phyloP scores from a whole-genome alignment of 2,888 invertebrate species.

The Calephelis perditalis region DNA sequence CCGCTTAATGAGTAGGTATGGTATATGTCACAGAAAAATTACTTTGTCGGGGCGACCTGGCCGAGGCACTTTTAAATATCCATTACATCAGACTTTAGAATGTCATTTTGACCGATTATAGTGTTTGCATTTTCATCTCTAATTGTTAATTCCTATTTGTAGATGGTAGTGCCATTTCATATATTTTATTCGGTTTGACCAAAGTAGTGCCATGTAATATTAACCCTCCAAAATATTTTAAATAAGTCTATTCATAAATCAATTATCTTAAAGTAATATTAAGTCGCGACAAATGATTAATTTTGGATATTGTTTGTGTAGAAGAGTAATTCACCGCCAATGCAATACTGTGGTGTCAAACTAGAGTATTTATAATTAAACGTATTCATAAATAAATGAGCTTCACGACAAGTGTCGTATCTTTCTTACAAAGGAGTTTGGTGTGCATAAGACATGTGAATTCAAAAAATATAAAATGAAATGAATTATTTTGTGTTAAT shows the following conservation, averaged over 20 bases:
- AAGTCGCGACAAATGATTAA: conserved; percentile 14
- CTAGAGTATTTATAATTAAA: conserved; percentile 42
- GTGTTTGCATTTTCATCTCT: no score
- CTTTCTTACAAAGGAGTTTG: conserved; percentile 21
- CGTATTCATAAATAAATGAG: conserved; percentile 42
- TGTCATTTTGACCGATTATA: no score
- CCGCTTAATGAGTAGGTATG: no score
- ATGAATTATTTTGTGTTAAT: no score
- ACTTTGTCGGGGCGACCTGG: no score
- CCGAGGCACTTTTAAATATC: no score
- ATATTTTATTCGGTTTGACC: background rate
- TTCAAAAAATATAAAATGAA: conserved; percentile 17
- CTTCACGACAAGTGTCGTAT: conserved; percentile 43
- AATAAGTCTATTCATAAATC: background rate
- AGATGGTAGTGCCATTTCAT: background rate
- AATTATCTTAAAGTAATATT: conserved; percentile 10
- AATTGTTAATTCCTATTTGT: background rate
- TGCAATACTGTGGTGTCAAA: conserved; percentile 53
- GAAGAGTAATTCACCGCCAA: conserved; percentile 31
- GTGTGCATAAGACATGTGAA: conserved; percentile 24
- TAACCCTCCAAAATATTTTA: conserved; percentile 21
- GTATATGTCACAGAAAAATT: no score
- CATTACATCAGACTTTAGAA: no score
- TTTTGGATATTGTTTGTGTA: conserved; percentile 11
- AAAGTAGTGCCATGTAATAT: background rate